Evolutionary conservation across 2,797 vertebrate genomes (phyloP).

Genomic region (Thamnophis elegans): DNA sequence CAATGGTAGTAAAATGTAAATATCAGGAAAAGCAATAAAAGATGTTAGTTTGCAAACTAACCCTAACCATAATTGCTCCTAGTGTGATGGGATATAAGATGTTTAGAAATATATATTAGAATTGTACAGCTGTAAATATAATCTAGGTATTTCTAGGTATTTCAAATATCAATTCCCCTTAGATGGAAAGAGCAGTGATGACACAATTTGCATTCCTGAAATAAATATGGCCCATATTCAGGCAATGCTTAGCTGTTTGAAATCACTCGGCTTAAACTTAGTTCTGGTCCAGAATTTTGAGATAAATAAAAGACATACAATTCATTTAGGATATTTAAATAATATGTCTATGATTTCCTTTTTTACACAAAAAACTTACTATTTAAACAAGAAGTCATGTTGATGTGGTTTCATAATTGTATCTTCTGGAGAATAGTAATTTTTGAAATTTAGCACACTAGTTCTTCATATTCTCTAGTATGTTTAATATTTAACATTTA

Average conservation of each 20-base stretch:
- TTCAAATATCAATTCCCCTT: conserved; percentile 60
- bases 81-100: conserved; percentile 35
- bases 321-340: conserved; percentile 35
- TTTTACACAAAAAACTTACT: conserved; percentile 34
- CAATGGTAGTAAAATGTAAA: not conserved
- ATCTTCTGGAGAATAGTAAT: not conserved
- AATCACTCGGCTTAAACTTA: not conserved
- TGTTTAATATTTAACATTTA: conserved; percentile 16
- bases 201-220: conserved; percentile 11
- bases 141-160: conserved; percentile 53
- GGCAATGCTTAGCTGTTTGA: not conserved
- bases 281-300: not conserved
- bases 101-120: conserved; percentile 29
- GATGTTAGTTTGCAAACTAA: not conserved
- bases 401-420: conserved; percentile 29
- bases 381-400: conserved; percentile 12
- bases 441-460: not conserved
- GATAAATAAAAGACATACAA: not conserved
- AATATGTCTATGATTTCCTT: conserved; percentile 18
- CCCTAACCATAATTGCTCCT: conserved; percentile 3
- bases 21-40: not conserved
- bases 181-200: conserved; percentile 58
- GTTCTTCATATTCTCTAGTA: not conserved
- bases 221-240: not conserved
- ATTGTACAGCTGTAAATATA: conserved; percentile 72